A percentile compares a stretch with the other conserved stretches of the same genome.
These are phyloP conservation scores for Thereva unica DNA, from an alignment of 2,888 invertebrate genomes.

Conservation along the genomic window DNA sequence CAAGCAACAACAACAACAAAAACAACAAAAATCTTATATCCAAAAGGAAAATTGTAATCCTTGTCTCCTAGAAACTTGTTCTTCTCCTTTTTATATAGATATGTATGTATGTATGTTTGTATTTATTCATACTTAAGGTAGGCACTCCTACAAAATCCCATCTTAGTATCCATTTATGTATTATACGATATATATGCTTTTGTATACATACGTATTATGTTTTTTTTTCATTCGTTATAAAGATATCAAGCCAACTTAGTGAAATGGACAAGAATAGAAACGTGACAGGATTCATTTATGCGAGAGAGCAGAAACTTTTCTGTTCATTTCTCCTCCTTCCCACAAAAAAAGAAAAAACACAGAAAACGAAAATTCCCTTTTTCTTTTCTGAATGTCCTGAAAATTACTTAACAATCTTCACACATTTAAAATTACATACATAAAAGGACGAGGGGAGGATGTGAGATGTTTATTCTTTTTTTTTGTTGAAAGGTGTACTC, in stretches of 20 bases:
- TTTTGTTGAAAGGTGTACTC: neutral
- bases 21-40: too few species aligned
- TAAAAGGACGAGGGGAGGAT: neutral
- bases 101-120: too few species aligned
- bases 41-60: too few species aligned
- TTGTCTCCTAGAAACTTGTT: too few species aligned
- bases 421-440: neutral
- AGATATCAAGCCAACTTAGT: neutral
- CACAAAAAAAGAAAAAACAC: too few species aligned
- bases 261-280: constrained; percentile 2
- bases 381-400: neutral
- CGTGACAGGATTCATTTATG: constrained; percentile 2
- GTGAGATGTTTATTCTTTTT: neutral
- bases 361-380: neutral
- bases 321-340: too few species aligned
- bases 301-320: neutral
- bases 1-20: too few species aligned
- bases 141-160: too few species aligned
- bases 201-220: neutral
- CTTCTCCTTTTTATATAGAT: too few species aligned
- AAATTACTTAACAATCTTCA: neutral
- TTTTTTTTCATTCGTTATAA: neutral
- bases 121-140: too few species aligned
- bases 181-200: too few species aligned
- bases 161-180: too few species aligned